Percentiles rank a stretch among this genome's conserved stretches.
These are phyloP conservation scores for Calyptommatus sinebrachiatus DNA, from an alignment of 2,113 vertebrate genomes.

Conservation along the genomic window DNA sequence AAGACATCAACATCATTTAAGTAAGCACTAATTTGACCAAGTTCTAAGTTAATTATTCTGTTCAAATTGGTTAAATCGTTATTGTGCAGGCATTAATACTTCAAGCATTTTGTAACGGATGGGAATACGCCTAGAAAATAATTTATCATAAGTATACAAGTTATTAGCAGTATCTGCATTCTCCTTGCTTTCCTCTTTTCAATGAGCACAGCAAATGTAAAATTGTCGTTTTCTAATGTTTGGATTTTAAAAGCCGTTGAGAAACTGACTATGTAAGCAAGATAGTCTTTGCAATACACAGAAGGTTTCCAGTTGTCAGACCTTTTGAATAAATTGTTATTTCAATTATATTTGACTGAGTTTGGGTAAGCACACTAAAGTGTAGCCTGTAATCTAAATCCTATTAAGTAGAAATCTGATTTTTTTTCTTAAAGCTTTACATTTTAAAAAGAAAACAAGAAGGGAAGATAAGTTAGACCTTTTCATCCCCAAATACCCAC, in stretches of 20 bases:
- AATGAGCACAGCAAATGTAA: slow-evolving; percentile 11
- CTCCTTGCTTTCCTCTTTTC: slow-evolving; percentile 33
- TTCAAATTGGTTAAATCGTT: slow-evolving; percentile 46
- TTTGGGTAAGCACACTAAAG: slow-evolving; percentile 38
- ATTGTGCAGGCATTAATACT: slow-evolving; percentile 38
- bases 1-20: slow-evolving; percentile 28
- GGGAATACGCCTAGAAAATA: slow-evolving; percentile 22
- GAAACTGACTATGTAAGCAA: slow-evolving; percentile 18
- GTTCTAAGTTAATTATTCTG: slow-evolving; percentile 51
- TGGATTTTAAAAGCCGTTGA: slow-evolving; percentile 39
- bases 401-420: slow-evolving; percentile 26
- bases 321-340: slow-evolving; percentile 29
- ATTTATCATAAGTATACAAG: slow-evolving; percentile 32
- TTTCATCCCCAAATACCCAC: neutral
- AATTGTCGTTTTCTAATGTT: slow-evolving; percentile 35
- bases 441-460: slow-evolving; percentile 33
- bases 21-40: slow-evolving; percentile 48
- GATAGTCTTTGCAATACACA: neutral
- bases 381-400: slow-evolving; percentile 24
- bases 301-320: slow-evolving; percentile 6
- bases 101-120: slow-evolving; percentile 34
- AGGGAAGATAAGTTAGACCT: neutral
- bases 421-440: slow-evolving; percentile 8
- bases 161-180: slow-evolving; percentile 24
- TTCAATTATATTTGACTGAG: slow-evolving; percentile 27